Evolutionary conservation across 2,113 vertebrate species (phyloP).

Genomic region (Acrocephalus kingi): DNA sequence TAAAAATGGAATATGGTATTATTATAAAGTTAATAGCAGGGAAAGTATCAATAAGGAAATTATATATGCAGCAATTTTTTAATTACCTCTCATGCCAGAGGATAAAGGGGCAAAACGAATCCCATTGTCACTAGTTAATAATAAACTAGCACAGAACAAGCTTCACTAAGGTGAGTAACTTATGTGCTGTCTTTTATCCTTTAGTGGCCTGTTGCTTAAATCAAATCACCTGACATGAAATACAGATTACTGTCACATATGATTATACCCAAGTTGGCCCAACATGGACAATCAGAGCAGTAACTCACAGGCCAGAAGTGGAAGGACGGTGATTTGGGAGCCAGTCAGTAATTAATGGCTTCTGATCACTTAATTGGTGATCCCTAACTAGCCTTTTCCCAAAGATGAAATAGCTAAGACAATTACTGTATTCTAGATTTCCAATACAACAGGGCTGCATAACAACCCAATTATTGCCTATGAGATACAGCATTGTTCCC

Average conservation of each 20-base stretch:
- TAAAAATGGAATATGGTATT: not conserved
- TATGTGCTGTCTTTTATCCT: not conserved
- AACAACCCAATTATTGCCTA: not conserved
- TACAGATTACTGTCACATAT: not conserved
- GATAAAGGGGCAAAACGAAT: not conserved
- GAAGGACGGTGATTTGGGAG: not conserved
- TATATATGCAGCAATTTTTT: not conserved
- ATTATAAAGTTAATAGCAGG: not conserved
- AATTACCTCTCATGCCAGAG: not conserved
- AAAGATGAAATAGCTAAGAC: not conserved
- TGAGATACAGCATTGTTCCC: accelerated
- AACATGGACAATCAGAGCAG: not conserved
- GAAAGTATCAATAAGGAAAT: not conserved
- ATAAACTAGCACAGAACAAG: not conserved
- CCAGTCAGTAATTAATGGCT: not conserved
- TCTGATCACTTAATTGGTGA: not conserved
- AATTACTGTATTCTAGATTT: not conserved
- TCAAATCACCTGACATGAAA: not conserved
- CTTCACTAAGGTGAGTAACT: not conserved
- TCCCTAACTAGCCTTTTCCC: not conserved
- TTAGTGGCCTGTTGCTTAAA: not conserved
- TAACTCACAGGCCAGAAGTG: not conserved
- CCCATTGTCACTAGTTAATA: not conserved
- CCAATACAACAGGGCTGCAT: not conserved
- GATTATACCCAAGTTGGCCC: not conserved